These are phyloP conservation scores for Boleophthalmus pectinirostris DNA, from an alignment of 2,113 vertebrate species.

Conservation along the genomic window DNA sequence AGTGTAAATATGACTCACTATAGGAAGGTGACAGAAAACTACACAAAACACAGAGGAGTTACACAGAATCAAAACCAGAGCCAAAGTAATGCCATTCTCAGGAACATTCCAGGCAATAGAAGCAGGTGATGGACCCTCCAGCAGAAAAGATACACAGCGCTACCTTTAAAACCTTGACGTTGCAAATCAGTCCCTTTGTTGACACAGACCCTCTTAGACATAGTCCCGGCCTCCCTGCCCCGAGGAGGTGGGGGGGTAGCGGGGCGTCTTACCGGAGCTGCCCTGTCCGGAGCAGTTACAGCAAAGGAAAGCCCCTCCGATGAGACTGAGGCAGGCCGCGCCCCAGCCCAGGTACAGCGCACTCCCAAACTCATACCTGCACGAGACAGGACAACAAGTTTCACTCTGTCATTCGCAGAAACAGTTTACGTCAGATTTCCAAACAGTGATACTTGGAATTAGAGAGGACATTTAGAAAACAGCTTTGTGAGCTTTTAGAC, in stretches of 20 bases:
- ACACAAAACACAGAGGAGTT: no score
- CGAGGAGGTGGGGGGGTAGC: conserved; percentile 77
- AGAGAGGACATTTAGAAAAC: no score
- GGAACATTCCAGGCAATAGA: no score
- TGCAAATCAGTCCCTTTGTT: not conserved
- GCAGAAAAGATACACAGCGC: no score
- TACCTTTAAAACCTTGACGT: not conserved
- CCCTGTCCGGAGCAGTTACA: conserved; percentile 80
- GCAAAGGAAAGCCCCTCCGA: conserved; percentile 89
- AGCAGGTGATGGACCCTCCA: no score
- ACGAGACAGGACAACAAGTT: conserved; percentile 7
- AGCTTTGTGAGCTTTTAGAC: no score
- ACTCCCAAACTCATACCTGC: conserved; percentile 92
- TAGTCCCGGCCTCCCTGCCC: conserved; percentile 81
- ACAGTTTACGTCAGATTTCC: not conserved
- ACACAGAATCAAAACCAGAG: no score
- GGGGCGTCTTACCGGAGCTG: conserved; percentile 71
- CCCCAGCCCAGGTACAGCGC: conserved; percentile 94
- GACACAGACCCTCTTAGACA: conserved; percentile 69
- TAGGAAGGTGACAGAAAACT: no score
- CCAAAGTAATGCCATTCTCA: no score
- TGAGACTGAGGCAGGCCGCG: conserved; percentile 80
- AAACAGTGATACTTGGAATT: not conserved
- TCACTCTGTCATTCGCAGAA: not conserved
- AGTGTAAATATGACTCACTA: no score